Conservation (phyloP, 1,140 invertebrate species). For the Drosophila nikananu region DNA sequence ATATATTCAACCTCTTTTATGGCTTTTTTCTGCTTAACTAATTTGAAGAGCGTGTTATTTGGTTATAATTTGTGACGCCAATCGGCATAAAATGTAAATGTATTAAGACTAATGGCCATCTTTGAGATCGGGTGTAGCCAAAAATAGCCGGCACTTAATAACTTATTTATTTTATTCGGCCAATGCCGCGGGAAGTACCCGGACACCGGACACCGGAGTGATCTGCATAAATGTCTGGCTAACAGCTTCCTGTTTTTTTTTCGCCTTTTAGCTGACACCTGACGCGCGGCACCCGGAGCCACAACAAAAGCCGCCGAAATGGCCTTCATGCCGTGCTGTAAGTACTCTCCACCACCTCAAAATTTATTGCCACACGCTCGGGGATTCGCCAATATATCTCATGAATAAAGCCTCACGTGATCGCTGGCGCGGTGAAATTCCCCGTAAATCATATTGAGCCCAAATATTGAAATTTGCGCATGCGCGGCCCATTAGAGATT, state of each 20-base stretch:
- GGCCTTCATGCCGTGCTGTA: conserved; percentile 79
- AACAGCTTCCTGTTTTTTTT: conserved; percentile 54
- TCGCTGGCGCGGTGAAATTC: conserved; percentile 39
- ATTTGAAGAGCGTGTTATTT: not conserved
- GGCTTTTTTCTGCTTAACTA: not conserved
- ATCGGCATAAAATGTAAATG: conserved; percentile 9
- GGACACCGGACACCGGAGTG: not conserved
- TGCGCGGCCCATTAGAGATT: conserved; percentile 54
- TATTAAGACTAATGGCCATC: conserved; percentile 23
- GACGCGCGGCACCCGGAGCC: conserved; percentile 30
- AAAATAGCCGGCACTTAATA: conserved; percentile 21
- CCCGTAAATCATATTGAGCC: conserved; percentile 26
- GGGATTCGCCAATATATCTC: conserved; percentile 14
- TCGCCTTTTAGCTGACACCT: conserved; percentile 59
- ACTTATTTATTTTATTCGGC: conserved; percentile 11
- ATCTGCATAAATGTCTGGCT: conserved; percentile 38
- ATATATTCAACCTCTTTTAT: not conserved
- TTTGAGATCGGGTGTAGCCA: conserved; percentile 3
- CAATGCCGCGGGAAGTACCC: conserved; percentile 21
- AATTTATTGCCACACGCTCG: conserved; percentile 33
- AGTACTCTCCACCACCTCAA: conserved; percentile 49
- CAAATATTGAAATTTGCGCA: conserved; percentile 63
- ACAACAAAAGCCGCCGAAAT: conserved; percentile 60
- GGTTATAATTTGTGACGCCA: not conserved
- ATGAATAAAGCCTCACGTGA: conserved; percentile 66